These are phyloP conservation scores for Apamea crenata DNA, from an alignment of 2,888 invertebrate genomes.

Conservation along the genomic window DNA sequence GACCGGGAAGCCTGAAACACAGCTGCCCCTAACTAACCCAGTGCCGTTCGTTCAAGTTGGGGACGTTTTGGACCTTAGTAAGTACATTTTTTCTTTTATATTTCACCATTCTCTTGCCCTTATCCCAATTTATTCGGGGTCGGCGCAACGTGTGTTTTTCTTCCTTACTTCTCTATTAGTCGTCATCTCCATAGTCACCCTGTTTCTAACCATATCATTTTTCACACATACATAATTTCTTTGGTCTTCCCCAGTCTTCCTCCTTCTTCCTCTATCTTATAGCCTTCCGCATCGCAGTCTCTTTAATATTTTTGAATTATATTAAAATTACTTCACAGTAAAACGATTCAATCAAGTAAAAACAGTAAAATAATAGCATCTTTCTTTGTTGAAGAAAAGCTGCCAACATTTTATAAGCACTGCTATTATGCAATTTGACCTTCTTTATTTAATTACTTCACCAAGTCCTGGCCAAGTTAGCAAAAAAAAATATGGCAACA, in stretches of 20 bases:
- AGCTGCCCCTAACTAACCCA: slow-evolving; percentile 97
- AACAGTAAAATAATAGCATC: no score
- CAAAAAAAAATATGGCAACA: background rate
- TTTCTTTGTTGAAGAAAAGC: background rate
- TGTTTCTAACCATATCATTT: no score
- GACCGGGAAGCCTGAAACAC: slow-evolving; percentile 95
- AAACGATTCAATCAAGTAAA: no score
- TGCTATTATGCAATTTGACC: background rate
- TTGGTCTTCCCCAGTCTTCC: background rate
- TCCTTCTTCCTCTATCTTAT: no score
- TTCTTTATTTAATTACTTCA: background rate
- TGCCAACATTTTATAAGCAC: no score
- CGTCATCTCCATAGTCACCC: no score
- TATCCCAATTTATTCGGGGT: background rate
- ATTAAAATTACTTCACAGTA: no score
- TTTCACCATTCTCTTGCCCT: background rate
- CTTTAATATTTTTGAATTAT: background rate
- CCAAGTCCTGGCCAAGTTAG: background rate
- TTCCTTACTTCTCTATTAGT: background rate
- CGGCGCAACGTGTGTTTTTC: background rate
- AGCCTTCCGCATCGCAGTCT: background rate
- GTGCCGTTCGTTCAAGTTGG: slow-evolving; percentile 97
- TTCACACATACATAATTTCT: background rate
- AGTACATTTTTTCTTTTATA: slow-evolving; percentile 72
- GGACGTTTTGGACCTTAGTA: slow-evolving; percentile 98